phyloP scores from a whole-genome alignment of 2,888 invertebrate genomes.

The Ochropleura leucogaster region DNA sequence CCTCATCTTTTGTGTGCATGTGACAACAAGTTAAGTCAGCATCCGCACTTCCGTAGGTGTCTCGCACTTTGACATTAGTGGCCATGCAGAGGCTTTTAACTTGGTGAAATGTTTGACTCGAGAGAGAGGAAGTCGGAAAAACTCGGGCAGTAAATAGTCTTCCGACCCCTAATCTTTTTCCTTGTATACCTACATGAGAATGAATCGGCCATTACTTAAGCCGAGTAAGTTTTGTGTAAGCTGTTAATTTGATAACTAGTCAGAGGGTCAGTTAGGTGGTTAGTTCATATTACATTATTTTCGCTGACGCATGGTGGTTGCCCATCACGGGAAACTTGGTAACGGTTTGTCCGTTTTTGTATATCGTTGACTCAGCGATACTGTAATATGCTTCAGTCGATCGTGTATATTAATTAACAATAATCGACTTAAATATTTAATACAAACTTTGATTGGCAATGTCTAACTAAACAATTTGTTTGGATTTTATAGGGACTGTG shows the following conservation, averaged over 20 bases:
- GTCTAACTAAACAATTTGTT: not conserved
- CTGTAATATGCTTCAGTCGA: not conserved
- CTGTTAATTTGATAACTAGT: slow-evolving; percentile 61
- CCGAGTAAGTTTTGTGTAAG: slow-evolving; percentile 58
- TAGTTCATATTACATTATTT: slow-evolving; percentile 51
- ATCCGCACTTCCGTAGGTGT: slow-evolving; percentile 15
- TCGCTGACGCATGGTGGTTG: slow-evolving; percentile 41
- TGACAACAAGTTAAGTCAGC: slow-evolving; percentile 45
- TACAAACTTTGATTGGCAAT: not conserved
- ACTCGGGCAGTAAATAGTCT: slow-evolving; percentile 47
- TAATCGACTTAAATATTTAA: not conserved
- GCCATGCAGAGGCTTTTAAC: slow-evolving; percentile 45
- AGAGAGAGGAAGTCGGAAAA: slow-evolving; percentile 39
- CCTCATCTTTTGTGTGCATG: slow-evolving; percentile 43
- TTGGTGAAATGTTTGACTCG: slow-evolving; percentile 49
- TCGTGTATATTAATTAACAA: slow-evolving; percentile 2
- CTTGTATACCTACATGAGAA: slow-evolving; percentile 57
- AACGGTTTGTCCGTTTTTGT: slow-evolving; percentile 21
- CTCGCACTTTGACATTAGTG: slow-evolving; percentile 37
- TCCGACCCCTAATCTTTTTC: slow-evolving; percentile 51
- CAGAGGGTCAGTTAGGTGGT: slow-evolving; percentile 40
- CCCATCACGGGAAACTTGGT: slow-evolving; percentile 26
- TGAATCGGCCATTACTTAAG: slow-evolving; percentile 51
- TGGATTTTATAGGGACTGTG: not conserved
- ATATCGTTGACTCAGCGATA: slow-evolving; percentile 22